Percentiles rank a stretch among this genome's conserved stretches.
Conservation (phyloP, 2,797 vertebrate species). For the Enteromius unitaeniatus region DNA sequence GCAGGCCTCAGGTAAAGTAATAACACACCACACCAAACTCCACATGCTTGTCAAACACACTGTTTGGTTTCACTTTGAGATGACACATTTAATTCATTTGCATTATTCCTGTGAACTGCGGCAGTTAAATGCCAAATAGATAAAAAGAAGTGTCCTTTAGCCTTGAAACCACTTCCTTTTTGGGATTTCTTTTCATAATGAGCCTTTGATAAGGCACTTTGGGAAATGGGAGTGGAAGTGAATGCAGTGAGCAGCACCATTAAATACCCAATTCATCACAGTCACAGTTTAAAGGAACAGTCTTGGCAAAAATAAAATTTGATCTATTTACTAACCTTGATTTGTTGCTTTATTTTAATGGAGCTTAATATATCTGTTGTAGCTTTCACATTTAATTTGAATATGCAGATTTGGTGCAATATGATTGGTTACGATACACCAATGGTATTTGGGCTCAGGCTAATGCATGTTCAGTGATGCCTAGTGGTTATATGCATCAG, state of each 20-base stretch:
- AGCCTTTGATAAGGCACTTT: conserved; percentile 43
- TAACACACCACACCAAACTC: background rate
- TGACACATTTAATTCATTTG: conserved; percentile 40
- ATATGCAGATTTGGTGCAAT: background rate
- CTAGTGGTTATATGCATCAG: background rate
- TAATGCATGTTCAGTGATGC: background rate
- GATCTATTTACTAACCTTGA: background rate
- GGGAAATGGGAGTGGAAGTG: conserved; percentile 34
- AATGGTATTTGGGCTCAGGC: background rate
- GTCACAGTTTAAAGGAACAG: background rate
- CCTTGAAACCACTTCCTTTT: conserved; percentile 44
- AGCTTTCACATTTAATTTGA: background rate
- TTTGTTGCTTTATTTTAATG: background rate
- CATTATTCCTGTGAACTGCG: conserved; percentile 30
- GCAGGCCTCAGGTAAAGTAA: conserved; percentile 9
- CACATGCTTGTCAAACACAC: background rate
- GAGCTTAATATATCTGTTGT: background rate
- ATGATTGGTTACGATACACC: background rate
- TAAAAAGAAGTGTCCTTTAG: conserved; percentile 42
- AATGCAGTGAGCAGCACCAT: background rate
- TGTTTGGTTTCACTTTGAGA: conserved; percentile 17
- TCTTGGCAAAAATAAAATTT: no score
- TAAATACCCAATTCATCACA: background rate
- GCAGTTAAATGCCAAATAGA: conserved; percentile 27
- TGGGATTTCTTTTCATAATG: conserved; percentile 46